Evolutionary conservation across 1,140 invertebrate genomes (phyloP).

Genomic region (Oppia nitens): DNA sequence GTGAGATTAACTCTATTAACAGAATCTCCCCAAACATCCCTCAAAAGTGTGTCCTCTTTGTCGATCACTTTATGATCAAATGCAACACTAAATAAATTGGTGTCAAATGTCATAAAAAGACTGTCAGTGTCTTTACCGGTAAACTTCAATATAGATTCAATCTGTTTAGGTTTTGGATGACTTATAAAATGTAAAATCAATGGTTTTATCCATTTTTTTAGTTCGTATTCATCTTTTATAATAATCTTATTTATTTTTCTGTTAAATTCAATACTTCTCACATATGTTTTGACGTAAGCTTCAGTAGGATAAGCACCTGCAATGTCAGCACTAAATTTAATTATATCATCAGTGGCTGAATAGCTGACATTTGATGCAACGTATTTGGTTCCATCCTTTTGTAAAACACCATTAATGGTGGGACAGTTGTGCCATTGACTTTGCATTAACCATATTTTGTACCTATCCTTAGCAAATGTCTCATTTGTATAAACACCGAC

Average conservation of each 20-base stretch:
- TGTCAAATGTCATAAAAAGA: background rate
- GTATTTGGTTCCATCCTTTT: background rate
- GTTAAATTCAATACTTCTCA: background rate
- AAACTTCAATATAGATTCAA: background rate
- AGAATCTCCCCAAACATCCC: background rate
- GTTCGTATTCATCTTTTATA: background rate
- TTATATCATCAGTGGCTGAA: background rate
- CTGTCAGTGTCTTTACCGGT: background rate
- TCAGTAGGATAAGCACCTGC: constrained; percentile 6
- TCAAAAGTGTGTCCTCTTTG: background rate
- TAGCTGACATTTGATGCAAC: background rate
- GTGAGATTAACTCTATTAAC: background rate
- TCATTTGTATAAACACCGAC: background rate
- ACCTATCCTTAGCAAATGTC: background rate
- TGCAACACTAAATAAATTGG: background rate
- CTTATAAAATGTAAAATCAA: constrained; percentile 1
- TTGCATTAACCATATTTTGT: background rate
- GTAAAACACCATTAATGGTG: constrained; percentile 3
- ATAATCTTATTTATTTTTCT: background rate
- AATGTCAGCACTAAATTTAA: background rate
- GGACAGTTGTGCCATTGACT: constrained; percentile 4
- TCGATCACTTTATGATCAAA: background rate
- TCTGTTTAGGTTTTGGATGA: background rate
- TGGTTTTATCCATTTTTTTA: background rate
- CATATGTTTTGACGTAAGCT: background rate